Evolutionary conservation across 2,797 vertebrate genomes (phyloP).

Genomic region (Rousettus madagascariensis): DNA sequence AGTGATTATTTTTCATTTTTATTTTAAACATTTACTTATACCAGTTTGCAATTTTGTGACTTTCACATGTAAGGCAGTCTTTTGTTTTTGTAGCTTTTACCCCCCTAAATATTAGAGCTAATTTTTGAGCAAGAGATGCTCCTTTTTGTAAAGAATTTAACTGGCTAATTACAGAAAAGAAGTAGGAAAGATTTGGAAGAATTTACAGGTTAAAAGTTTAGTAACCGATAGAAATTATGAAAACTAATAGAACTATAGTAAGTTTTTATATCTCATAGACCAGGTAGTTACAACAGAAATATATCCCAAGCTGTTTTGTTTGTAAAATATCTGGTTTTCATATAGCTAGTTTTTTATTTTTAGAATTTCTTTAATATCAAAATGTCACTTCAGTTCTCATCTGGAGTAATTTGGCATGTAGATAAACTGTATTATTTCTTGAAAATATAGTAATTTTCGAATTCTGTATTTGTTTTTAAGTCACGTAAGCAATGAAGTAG

Average conservation of each 20-base stretch:
- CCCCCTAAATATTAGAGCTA: neutral
- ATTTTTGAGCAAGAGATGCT: constrained; percentile 34
- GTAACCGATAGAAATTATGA: constrained; percentile 6
- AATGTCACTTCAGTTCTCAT: constrained; percentile 9
- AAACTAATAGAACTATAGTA: constrained; percentile 8
- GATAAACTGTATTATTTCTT: neutral
- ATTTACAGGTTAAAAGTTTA: constrained; percentile 24
- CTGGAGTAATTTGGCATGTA: constrained; percentile 14
- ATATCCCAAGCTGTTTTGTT: neutral
- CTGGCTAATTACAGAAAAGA: constrained; percentile 8
- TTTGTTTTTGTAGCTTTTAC: constrained; percentile 35
- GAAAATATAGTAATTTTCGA: neutral
- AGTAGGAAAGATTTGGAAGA: neutral
- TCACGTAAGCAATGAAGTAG: neutral
- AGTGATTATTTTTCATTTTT: neutral
- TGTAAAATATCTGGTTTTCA: neutral
- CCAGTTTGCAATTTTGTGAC: constrained; percentile 57
- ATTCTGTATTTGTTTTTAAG: constrained; percentile 10
- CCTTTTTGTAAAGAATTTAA: constrained; percentile 26
- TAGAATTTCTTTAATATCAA: constrained; percentile 49
- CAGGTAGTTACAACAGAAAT: neutral
- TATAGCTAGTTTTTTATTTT: constrained; percentile 7
- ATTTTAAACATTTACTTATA: constrained; percentile 67
- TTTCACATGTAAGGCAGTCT: constrained; percentile 56
- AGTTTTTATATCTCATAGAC: neutral